A percentile compares a stretch with the other conserved stretches of the same genome.
These are phyloP conservation scores for Bubalus kerabau DNA, from an alignment of 2,113 vertebrate genomes.

Conservation along the genomic window DNA sequence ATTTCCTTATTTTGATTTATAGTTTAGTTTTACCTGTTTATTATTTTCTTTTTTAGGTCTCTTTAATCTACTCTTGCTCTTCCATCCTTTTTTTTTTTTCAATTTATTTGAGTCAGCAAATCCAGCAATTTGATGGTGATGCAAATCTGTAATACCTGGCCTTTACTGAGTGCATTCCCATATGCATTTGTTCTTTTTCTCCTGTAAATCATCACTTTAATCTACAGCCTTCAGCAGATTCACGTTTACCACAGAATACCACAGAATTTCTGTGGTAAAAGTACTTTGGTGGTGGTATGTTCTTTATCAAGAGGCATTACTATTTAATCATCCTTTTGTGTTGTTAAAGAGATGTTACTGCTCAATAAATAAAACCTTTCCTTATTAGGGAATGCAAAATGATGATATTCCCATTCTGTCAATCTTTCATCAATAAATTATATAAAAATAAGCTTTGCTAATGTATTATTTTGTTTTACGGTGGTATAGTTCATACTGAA, in stretches of 20 bases:
- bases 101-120: not conserved
- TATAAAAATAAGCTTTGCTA: not conserved
- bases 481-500: not conserved
- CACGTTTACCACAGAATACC: not conserved
- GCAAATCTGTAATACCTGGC: not conserved
- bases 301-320: not conserved
- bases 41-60: not conserved
- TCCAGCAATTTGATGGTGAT: not conserved
- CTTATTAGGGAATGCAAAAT: not conserved
- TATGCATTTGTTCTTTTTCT: not conserved
- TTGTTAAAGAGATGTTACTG: not conserved
- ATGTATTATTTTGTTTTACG: not conserved
- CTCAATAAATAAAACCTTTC: not conserved
- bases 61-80: not conserved
- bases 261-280: not conserved
- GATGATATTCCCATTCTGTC: not conserved
- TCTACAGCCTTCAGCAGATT: not conserved
- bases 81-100: not conserved
- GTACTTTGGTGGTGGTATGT: not conserved
- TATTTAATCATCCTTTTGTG: not conserved
- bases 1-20: not conserved
- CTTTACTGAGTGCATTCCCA: not conserved
- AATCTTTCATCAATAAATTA: not conserved
- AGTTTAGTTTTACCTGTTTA: not conserved
- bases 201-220: not conserved